Evolutionary conservation across 1,140 invertebrate genomes (phyloP), one percentile per base, ranked within the genome.

Genomic region (Heterodera carotae): DNA sequence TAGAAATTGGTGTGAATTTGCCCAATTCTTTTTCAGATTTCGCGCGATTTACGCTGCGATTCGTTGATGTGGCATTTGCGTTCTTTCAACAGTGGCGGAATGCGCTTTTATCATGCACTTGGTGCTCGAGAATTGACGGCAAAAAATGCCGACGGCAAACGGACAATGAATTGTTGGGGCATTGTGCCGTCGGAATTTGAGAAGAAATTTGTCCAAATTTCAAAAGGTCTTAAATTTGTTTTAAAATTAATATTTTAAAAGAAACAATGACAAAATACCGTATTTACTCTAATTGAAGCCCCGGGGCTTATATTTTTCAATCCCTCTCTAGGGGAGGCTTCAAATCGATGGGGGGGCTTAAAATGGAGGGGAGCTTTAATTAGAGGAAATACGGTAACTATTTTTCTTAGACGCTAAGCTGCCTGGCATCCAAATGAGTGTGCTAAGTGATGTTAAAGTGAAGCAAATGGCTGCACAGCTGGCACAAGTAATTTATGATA

Each of bases 101-200:
- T 70, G 43, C 34, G 31, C 18, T 70, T 70, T 70, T 70, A 70
- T 25, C n/a, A 70, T 31, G 29, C 48, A 22, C 12, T 53, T 53
- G 48, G 48, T 15, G 48, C 48, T 18, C 12, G 22, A 22, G 48
- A 53, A 53, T 22, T 53, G 12, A 53, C 48, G 36, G 36, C 36
- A 39, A 4, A 39, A 39, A 39, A 10, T 53, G 48, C 48, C 0
- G 48, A 53, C 18, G 22, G 12, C 4, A 4, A 5, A 18, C 18
- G 12, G 18, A 53, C 12, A 53, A 53, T 53, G 48, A 53, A 53
- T 18, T 53, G 48, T 53, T 53, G 48, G 48, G 18, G 15, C 12
- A 53, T 53, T 15, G 4, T 18, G 2, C 18, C 48, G 12, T 10
- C 12, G 12, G 15, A 53, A 53, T 53, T 18, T 22, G 48, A 53